Evolutionary conservation across 2,888 invertebrate genomes (phyloP), one percentile per base, ranked within the genome.

Genomic region (Cetonia aurata): DNA sequence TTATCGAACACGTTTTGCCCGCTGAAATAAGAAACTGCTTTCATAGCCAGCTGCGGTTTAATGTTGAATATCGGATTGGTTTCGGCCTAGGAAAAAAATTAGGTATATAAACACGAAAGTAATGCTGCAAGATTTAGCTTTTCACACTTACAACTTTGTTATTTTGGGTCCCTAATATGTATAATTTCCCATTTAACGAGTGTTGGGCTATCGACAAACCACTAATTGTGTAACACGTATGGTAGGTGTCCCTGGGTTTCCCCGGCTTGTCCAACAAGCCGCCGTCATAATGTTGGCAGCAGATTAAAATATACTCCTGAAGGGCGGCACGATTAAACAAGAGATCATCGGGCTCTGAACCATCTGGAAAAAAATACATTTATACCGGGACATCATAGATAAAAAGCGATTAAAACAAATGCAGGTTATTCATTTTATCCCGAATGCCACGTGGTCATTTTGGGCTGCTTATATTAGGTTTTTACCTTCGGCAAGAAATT

Each of bases 201-300:
- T 95, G 93, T 83, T 99, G 99, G 1, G 98, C 94, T 71, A 99
- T 89, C 13, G 98, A 94, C 55, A 99, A 87, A 3, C 99, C 99
- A 85, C 97, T 96, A 56, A 99, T 86, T 0, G 94, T 92, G 82
- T 99, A 99, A 85, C 99, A 99, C 0, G 98, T 98, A 85, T 99
- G 99, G 84, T 99, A 99, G 25, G 25, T 25, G 86, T 99, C 99
- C 77, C 93, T 88, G 59, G 89, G 89, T 81, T 96, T 98, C 79
- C 94, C 94, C 68, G 99, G 99, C 85, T 99, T 99, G 85, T 99
- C 99, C 74, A 96, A 87, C 31, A 99, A 89, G 4, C 99, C 99
- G 19, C 99, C 99, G 72, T 88, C 87, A 53, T 89, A 87, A 80
- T 91, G 88, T 85, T 99, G 99, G 83, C 98, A 98, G 81, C 97